Evolutionary conservation across 2,113 vertebrate genomes (phyloP).

Genomic region (Shinisaurus crocodilurus): DNA sequence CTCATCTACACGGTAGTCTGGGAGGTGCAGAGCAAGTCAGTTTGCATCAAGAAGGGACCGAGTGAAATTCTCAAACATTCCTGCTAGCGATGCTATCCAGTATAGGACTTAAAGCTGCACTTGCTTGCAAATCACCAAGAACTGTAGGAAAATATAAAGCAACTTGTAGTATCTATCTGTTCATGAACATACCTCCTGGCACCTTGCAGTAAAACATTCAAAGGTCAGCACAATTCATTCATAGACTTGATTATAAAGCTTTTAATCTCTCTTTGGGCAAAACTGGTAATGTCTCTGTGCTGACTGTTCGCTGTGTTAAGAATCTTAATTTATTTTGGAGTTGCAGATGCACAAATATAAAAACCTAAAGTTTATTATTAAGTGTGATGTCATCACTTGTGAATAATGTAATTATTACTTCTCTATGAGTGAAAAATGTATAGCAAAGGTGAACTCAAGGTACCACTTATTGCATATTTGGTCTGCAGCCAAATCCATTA

Average conservation of each 20-base stretch:
- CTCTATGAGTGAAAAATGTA: neutral
- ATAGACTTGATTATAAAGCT: slow-evolving; percentile 26
- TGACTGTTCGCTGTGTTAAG: neutral
- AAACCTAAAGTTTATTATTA: slow-evolving; percentile 4
- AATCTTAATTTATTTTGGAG: neutral
- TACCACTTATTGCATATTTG: neutral
- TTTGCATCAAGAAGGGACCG: neutral
- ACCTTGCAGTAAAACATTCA: slow-evolving; percentile 26
- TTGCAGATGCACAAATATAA: slow-evolving; percentile 7
- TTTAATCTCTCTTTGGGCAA: slow-evolving; percentile 12
- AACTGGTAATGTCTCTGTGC: neutral
- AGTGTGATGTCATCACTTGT: neutral
- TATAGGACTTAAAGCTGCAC: neutral
- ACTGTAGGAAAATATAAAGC: slow-evolving; percentile 3
- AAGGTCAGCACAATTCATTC: slow-evolving; percentile 18
- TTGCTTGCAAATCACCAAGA: slow-evolving; percentile 19
- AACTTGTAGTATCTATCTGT: slow-evolving; percentile 12
- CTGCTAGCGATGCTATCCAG: neutral
- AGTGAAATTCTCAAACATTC: neutral
- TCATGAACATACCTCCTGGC: slow-evolving; percentile 27
- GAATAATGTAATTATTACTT: neutral
- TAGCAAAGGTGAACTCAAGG: neutral
- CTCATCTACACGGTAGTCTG: neutral
- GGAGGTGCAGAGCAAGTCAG: neutral
- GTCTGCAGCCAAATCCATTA: neutral